Conservation (phyloP, 2,113 vertebrate species). For the Lipophrys pholis region DNA sequence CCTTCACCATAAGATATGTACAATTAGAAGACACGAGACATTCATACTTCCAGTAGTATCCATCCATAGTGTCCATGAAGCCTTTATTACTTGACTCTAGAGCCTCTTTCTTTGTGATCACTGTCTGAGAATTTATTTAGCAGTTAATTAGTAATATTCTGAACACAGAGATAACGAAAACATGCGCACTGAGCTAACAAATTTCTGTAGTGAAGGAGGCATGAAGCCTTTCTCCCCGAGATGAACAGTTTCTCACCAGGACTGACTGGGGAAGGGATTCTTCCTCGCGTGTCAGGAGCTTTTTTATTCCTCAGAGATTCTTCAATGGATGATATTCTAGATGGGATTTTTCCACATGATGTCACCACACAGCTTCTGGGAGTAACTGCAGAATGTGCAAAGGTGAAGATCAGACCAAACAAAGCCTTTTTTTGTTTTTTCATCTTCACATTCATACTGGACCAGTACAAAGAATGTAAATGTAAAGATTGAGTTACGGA, state of each 20-base stretch:
- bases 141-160: not conserved
- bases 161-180: not conserved
- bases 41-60: too few relatives aligned
- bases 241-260: constrained; percentile 15
- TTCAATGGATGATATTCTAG: constrained; percentile 5
- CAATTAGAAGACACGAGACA: too few relatives aligned
- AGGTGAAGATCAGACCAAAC: constrained; percentile 23
- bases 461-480: constrained; percentile 52
- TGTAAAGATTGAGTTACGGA: constrained; percentile 60
- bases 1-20: too few relatives aligned
- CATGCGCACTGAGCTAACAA: not conserved
- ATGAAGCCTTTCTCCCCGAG: not conserved
- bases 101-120: not conserved
- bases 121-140: not conserved
- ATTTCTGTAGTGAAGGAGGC: not conserved
- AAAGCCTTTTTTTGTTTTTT: not conserved
- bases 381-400: constrained; percentile 36
- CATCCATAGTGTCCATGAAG: too few relatives aligned
- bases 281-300: not conserved
- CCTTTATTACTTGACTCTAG: too few relatives aligned
- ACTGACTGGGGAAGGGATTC: not conserved
- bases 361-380: constrained; percentile 36
- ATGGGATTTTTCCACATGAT: constrained; percentile 45
- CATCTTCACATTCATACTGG: constrained; percentile 20
- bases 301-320: not conserved